Evolutionary conservation across 2,113 vertebrate genomes (phyloP), one percentile per base, ranked within the genome.

Genomic region (Cricetomys ansorgei): DNA sequence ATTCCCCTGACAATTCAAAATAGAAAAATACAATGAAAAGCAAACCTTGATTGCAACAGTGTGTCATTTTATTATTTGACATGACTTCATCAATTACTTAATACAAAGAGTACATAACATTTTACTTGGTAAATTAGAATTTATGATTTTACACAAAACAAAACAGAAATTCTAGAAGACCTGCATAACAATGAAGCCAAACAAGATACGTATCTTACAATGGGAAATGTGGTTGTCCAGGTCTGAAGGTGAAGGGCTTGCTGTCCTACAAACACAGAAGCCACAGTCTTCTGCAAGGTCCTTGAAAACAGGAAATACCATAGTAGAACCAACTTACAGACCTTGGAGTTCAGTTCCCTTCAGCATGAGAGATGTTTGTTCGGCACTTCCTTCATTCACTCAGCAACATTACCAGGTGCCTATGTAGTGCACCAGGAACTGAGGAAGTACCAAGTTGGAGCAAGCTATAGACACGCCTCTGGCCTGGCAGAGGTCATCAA

Each of bases 1-100:
- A 92, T 40, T 84, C n/a, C 29, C 90, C 59, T 94, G 59, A 93
- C 23, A 91, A 91, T 53, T 92, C 72, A 93, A 9, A 70, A 34
- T 17, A 90, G 34, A 53, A 95, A 94, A 93, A 92, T 57, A 64
- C 1, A 43, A 93, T 21, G 64, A 73, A 79, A 92, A 86, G 29
- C 88, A 95, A 92, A 77, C 34, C 55, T 15, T 62, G 88, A 94
- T 91, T 94, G n/a, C 59, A 94, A 65, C 2, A 57, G 19, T 12
- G 43, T 57, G 1, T 67, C 88, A 88, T 62, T 94, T 95, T 77
- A 64, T 37, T 69, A 45, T 76, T 93, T 95, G 25, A 45, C 9
- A 12, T 79, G 43, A 27, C 64, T 87, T 95, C 59, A 90, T n/a
- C 80, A 89, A 94, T 80, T 80, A 86, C 1, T 94, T 48, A 72